Base-by-base conservation (phyloP, 2,888 invertebrate genomes). In the Heteromyza rotundicornis region DNA sequence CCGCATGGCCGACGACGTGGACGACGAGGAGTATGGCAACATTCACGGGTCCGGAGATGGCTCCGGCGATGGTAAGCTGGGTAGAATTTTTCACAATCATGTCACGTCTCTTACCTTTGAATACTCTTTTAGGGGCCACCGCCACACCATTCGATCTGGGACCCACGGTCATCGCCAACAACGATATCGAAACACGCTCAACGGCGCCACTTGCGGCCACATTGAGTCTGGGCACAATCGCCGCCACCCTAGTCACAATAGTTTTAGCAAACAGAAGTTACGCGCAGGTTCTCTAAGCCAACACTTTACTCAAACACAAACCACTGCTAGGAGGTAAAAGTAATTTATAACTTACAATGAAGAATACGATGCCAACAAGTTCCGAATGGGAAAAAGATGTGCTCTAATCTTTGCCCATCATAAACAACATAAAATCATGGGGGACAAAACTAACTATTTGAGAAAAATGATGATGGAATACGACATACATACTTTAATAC, bases 1-100 rank as follows among this genome's bases (percentile, higher is more conserved):
- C 24, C 76, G 74, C 32, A 72, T 70, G 61, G 73, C 73, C 66
- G 73, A 77, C 62, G 76, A 76, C 63, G 79, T 79, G 52, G 81
- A 82, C 55, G 82, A 83, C 65, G 82, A 82, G 66, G 81, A 82
- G 63, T 76, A 78, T 36, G 70, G 75, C 66, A 71, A 64, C 65
- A 67, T 78, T 49, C 77, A 79, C 63, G 80, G 77, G 59, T 82
- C 82, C 56, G 83, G 82, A 47, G 82, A 82, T 70, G 82, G 81
- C 55, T 82, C 82, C 19, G 79, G 80, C 56, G 80, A 80, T 68
- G 82, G 83, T 81, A 69, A 69, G 74, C n/a, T 44, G 12, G 16
- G 14, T 10, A 32, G n/a, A 3, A 2, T 12, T 32, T 8, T n/a
- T n/a, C 32, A 32, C 32, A 32, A 8, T 32, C 12, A 12, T 32